These are phyloP conservation scores for Polymixis lichenea DNA, from an alignment of 2,888 invertebrate genomes.

Conservation along the genomic window DNA sequence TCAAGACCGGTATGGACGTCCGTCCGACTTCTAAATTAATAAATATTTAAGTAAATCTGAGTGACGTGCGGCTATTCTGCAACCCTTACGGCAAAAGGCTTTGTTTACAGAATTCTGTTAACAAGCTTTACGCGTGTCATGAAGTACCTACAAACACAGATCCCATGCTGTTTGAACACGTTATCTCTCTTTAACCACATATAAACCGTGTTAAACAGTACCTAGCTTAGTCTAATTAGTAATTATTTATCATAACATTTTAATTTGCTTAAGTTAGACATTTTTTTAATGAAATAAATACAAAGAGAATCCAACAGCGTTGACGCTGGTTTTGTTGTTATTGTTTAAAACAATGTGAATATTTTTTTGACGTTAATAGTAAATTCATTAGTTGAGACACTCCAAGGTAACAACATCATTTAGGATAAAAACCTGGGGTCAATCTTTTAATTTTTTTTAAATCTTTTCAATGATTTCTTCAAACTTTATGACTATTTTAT, in stretches of 20 bases:
- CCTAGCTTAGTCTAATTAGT: conserved; percentile 10
- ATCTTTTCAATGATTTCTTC: not conserved
- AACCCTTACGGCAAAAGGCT: conserved; percentile 20
- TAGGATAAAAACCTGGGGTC: not conserved
- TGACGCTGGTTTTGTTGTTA: not conserved
- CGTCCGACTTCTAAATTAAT: conserved; percentile 71
- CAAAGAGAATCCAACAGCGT: not conserved
- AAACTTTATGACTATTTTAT: not conserved
- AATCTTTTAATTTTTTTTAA: not conserved
- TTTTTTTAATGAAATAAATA: not conserved
- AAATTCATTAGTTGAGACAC: not conserved
- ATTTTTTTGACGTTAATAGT: not conserved
- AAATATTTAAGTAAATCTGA: conserved; percentile 63
- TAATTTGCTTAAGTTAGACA: not conserved
- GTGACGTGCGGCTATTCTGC: conserved; percentile 14
- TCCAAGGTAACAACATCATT: not conserved
- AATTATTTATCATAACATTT: not conserved
- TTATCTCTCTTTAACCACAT: conserved; percentile 26
- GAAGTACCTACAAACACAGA: conserved; percentile 8
- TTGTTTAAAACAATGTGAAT: conserved; percentile 22
- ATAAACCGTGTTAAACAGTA: conserved; percentile 12
- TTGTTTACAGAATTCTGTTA: conserved; percentile 22
- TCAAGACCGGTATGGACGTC: conserved; percentile 73
- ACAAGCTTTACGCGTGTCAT: not conserved
- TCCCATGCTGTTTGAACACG: conserved; percentile 23